Evolutionary conservation across 2,113 vertebrate genomes (phyloP).

Genomic region (Reinhardtius hippoglossoides): DNA sequence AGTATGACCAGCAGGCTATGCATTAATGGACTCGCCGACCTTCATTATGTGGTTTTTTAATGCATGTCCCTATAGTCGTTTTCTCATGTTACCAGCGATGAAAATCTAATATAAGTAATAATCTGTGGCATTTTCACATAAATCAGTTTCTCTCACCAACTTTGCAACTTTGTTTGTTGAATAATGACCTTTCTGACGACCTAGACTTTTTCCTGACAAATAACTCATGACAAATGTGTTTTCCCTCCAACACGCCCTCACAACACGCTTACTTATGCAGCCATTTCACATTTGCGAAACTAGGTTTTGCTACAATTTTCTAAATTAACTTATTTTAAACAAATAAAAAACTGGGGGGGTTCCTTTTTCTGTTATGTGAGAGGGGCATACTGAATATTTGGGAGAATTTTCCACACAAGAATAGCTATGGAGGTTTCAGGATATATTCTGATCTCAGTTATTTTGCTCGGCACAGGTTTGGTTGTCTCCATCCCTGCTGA

Average conservation of each 20-base stretch:
- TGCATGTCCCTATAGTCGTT: slow-evolving; percentile 15
- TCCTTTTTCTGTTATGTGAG: neutral
- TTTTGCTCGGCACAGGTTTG: too few relatives aligned
- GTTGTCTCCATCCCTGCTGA: too few relatives aligned
- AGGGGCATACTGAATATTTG: too few relatives aligned
- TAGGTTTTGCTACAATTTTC: neutral
- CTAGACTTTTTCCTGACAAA: neutral
- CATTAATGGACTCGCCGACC: slow-evolving; percentile 61
- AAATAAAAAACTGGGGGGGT: neutral
- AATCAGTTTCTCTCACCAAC: slow-evolving; percentile 15
- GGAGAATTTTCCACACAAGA: too few relatives aligned
- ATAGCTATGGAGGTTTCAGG: too few relatives aligned
- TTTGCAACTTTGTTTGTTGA: slow-evolving; percentile 5
- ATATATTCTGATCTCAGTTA: too few relatives aligned
- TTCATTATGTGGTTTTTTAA: slow-evolving; percentile 62
- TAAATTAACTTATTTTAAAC: neutral
- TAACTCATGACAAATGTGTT: neutral
- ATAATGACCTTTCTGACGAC: slow-evolving; percentile 4
- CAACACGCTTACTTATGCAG: neutral
- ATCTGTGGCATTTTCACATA: slow-evolving; percentile 26
- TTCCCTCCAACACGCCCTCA: neutral
- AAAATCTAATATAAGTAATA: slow-evolving; percentile 37
- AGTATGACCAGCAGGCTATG: slow-evolving; percentile 53
- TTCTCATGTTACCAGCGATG: slow-evolving; percentile 35
- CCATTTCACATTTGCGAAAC: neutral